Evolutionary conservation across 2,888 invertebrate genomes (phyloP).

Genomic region (Cheilosia vernalis): DNA sequence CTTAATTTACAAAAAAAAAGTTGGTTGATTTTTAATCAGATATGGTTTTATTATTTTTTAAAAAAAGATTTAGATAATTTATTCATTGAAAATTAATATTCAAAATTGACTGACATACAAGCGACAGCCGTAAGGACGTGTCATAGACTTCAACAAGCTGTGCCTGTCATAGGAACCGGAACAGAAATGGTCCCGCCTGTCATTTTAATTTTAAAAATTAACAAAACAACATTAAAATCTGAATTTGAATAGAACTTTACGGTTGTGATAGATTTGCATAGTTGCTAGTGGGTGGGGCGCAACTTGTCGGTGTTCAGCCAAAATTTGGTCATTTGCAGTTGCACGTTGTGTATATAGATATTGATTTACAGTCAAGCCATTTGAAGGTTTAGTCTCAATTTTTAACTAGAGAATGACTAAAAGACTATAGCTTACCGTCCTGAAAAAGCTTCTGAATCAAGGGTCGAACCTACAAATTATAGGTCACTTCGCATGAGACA

Average conservation of each 20-base stretch:
- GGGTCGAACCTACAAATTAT: too few species aligned
- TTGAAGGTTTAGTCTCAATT: too few species aligned
- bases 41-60: background rate
- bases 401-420: too few species aligned
- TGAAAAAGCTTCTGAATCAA: too few species aligned
- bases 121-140: background rate
- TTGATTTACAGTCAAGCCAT: too few species aligned
- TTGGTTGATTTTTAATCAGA: background rate
- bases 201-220: background rate
- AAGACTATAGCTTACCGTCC: too few species aligned
- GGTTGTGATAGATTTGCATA: background rate
- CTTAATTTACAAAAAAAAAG: background rate
- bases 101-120: constrained; percentile 10
- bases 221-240: background rate
- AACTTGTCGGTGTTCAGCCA: too few species aligned
- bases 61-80: constrained; percentile 14
- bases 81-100: constrained; percentile 15
- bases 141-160: background rate
- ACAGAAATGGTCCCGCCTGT: background rate
- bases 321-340: too few species aligned
- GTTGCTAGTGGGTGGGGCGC: background rate
- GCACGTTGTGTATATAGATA: too few species aligned
- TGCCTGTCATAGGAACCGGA: background rate
- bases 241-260: background rate
- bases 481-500: too few species aligned